Evolutionary conservation across 2,888 invertebrate genomes (phyloP).

Genomic region (Drosophila nr. perissopoda): DNA sequence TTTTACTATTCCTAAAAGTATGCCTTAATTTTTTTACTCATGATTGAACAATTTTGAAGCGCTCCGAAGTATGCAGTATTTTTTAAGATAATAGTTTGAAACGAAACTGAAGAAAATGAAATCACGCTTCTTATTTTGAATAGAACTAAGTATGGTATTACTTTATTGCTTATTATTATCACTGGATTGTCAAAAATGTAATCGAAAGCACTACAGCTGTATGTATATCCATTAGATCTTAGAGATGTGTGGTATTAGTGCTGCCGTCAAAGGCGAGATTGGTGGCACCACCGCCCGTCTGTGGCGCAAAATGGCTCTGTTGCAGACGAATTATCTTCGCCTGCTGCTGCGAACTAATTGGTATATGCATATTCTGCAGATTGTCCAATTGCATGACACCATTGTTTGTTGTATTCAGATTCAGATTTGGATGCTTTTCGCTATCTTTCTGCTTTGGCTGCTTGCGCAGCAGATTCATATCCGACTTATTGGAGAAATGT

Average conservation of each 20-base stretch:
- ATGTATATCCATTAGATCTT: constrained; percentile 23
- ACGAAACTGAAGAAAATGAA: not conserved
- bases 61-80: not conserved
- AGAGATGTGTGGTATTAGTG: constrained; percentile 81
- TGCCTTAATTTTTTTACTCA: not conserved
- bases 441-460: constrained; percentile 33
- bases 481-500: constrained; percentile 82
- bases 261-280: constrained; percentile 80
- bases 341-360: constrained; percentile 71
- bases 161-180: constrained; percentile 66
- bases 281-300: constrained; percentile 51
- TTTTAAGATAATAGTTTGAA: not conserved
- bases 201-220: constrained; percentile 1
- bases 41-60: not conserved
- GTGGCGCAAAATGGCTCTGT: constrained; percentile 79
- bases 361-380: constrained; percentile 73
- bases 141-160: constrained; percentile 26
- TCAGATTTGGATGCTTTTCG: constrained; percentile 42
- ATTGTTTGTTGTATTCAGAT: constrained; percentile 25
- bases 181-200: constrained; percentile 44
- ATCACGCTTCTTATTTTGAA: not conserved
- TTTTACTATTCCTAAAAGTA: not conserved
- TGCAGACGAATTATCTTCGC: constrained; percentile 81
- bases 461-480: constrained; percentile 72
- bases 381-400: constrained; percentile 67